A percentile compares a stretch with the other conserved stretches of the same genome.
Conservation (phyloP, 2,888 invertebrate genomes). For the Acleris literana region DNA sequence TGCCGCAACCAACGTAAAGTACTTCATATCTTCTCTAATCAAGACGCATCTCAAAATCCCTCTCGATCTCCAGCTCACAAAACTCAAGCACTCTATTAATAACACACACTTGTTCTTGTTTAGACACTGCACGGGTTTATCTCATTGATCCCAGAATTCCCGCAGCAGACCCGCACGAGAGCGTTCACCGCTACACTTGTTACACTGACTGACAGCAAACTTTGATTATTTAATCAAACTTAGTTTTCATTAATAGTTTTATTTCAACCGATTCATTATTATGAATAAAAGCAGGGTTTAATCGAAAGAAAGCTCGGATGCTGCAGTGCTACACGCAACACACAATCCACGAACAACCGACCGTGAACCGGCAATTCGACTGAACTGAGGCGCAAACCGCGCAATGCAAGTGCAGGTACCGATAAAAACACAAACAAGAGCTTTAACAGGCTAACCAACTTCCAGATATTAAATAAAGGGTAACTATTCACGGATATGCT, state of each 20-base stretch:
- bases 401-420: slow-evolving; percentile 21
- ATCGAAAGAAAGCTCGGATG: slow-evolving; percentile 31
- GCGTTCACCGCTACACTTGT: not conserved
- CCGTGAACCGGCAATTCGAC: slow-evolving; percentile 34
- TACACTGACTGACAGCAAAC: slow-evolving; percentile 8
- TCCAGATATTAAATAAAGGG: not conserved
- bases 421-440: slow-evolving; percentile 34
- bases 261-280: slow-evolving; percentile 10
- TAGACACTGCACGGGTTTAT: slow-evolving; percentile 29
- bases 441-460: slow-evolving; percentile 8
- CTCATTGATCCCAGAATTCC: slow-evolving; percentile 21
- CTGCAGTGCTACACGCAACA: slow-evolving; percentile 19
- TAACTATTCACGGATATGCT: too few species aligned
- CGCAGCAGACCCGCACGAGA: slow-evolving; percentile 3
- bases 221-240: slow-evolving; percentile 1
- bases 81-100: slow-evolving; percentile 29
- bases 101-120: slow-evolving; percentile 32
- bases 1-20: slow-evolving; percentile 20
- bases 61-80: slow-evolving; percentile 18
- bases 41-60: slow-evolving; percentile 22
- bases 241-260: slow-evolving; percentile 27
- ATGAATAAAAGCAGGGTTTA: slow-evolving; percentile 24
- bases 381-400: slow-evolving; percentile 19
- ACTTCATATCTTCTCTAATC: slow-evolving; percentile 17
- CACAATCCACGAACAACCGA: slow-evolving; percentile 31